Evolutionary conservation across 2,888 invertebrate genomes (phyloP).

Genomic region (Spialia ferax): DNA sequence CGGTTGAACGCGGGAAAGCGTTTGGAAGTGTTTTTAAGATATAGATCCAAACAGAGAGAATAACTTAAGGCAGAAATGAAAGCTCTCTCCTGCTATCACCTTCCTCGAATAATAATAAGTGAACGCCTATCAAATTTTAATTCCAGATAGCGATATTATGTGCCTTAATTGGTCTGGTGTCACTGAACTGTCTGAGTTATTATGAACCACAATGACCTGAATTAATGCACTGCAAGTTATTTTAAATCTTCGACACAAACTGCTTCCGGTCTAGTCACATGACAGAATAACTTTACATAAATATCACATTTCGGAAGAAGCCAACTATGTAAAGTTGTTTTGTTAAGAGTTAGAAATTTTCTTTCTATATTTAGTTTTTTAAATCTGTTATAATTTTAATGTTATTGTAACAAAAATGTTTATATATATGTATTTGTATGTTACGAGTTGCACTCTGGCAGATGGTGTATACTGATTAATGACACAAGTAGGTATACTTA

Average conservation of each 20-base stretch:
- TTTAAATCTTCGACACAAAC: conserved; percentile 39
- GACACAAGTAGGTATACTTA: too few relatives aligned
- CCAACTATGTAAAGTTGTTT: conserved; percentile 14
- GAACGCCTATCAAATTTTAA: neutral
- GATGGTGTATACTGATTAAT: too few relatives aligned
- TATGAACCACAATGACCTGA: conserved; percentile 7
- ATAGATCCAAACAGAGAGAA: neutral
- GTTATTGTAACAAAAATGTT: too few relatives aligned
- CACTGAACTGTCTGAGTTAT: conserved; percentile 20
- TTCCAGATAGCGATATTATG: neutral
- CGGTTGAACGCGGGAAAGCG: too few relatives aligned
- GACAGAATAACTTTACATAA: conserved; percentile 48
- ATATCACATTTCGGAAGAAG: conserved; percentile 41
- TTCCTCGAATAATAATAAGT: neutral
- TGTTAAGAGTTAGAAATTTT: neutral
- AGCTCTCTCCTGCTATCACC: neutral
- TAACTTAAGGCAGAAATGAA: neutral
- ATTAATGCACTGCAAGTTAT: conserved; percentile 17
- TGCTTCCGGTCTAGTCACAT: conserved; percentile 41
- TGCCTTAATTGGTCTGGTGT: conserved; percentile 22
- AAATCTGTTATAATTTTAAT: too few relatives aligned
- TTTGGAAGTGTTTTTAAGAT: too few relatives aligned
- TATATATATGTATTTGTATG: too few relatives aligned
- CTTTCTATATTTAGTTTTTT: neutral
- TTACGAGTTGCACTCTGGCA: too few relatives aligned